These are phyloP conservation scores for Tinea semifulvella DNA, from an alignment of 2,888 invertebrate species.

Conservation along the genomic window DNA sequence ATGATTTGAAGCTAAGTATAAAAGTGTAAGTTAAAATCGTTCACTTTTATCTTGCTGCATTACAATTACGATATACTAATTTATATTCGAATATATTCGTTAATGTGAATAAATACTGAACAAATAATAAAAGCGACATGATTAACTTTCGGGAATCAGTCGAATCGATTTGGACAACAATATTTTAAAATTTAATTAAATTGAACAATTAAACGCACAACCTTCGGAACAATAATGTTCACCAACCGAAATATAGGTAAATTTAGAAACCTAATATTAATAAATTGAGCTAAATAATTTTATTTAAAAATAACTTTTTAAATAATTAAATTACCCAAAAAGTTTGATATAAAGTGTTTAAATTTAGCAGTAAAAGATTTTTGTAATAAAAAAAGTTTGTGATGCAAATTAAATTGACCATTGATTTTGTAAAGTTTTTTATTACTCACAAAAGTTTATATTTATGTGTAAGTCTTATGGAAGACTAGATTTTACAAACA, in stretches of 20 bases:
- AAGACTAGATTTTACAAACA: slow-evolving; percentile 5
- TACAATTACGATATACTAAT: too few relatives aligned
- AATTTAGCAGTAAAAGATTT: not conserved
- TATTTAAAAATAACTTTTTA: slow-evolving; percentile 11
- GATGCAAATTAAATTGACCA: not conserved
- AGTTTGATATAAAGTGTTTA: not conserved
- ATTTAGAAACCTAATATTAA: slow-evolving; percentile 48
- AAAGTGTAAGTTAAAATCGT: not conserved
- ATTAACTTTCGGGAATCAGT: slow-evolving; percentile 27
- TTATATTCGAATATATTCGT: not conserved
- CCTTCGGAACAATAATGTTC: slow-evolving; percentile 40
- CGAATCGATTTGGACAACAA: slow-evolving; percentile 38
- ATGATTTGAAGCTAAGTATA: not conserved
- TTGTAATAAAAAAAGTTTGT: not conserved
- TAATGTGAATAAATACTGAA: not conserved
- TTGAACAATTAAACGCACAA: slow-evolving; percentile 38
- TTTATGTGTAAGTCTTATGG: slow-evolving; percentile 7
- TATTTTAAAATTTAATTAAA: slow-evolving; percentile 25
- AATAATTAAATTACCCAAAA: not conserved
- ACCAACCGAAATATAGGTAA: slow-evolving; percentile 34
- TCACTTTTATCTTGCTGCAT: not conserved
- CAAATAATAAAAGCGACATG: slow-evolving; percentile 2
- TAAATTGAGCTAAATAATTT: slow-evolving; percentile 52
- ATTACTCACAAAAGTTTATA: too few relatives aligned
- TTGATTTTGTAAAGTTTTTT: not conserved